Percentiles rank a stretch among this genome's conserved stretches.
Conservation (phyloP, 1,140 invertebrate species). For the Diploscapter pachys region DNA sequence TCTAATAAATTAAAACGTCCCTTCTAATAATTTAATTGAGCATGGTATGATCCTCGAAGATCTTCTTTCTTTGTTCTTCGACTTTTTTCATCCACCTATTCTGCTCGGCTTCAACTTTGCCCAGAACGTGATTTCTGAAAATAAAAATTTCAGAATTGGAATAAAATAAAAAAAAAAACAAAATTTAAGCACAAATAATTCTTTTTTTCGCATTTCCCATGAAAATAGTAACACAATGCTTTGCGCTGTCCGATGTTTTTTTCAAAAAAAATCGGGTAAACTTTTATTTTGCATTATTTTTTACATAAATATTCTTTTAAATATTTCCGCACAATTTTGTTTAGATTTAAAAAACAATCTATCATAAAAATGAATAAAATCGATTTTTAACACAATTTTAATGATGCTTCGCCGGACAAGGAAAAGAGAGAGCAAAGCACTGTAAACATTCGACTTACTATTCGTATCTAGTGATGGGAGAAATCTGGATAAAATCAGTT, state of each 20-base stretch:
- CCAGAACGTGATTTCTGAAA: conserved; percentile 69
- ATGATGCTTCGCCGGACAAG: too few relatives aligned
- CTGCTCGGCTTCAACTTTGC: conserved; percentile 89
- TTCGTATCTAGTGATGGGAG: neutral
- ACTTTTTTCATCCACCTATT: conserved; percentile 96
- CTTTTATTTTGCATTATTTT: too few relatives aligned
- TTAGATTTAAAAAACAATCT: too few relatives aligned
- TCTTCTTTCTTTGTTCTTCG: conserved; percentile 88
- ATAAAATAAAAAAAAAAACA: neutral
- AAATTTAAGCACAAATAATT: neutral
- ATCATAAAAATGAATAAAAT: too few relatives aligned
- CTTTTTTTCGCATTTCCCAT: neutral
- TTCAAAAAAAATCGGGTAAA: conserved; percentile 8
- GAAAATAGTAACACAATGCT: neutral
- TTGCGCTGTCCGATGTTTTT: neutral
- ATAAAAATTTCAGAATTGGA: neutral
- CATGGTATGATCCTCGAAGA: conserved; percentile 95
- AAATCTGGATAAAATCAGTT: neutral
- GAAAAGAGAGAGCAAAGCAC: too few relatives aligned
- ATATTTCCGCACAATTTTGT: too few relatives aligned
- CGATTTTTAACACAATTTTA: too few relatives aligned
- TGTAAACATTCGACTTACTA: too few relatives aligned
- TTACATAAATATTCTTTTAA: too few relatives aligned
- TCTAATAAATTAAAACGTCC: too few relatives aligned
- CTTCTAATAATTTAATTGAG: conserved; percentile 70